Evolutionary conservation across 1,140 invertebrate species (phyloP), one percentile per base, ranked within the genome.

Genomic region (Marisa cornuarietis): DNA sequence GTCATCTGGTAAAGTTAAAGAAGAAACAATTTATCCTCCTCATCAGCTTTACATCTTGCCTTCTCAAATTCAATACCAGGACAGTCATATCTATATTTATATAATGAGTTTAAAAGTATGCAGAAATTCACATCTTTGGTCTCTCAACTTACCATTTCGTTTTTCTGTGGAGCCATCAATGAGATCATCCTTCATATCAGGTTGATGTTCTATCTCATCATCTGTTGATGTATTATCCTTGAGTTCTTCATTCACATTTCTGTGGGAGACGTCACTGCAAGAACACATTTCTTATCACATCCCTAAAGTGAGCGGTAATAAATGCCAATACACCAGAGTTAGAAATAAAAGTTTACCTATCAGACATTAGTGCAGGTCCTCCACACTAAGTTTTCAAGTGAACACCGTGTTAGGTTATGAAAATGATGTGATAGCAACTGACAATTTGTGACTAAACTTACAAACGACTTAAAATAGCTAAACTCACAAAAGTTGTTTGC

Each of bases 401-500:
- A 58, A 58, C 8, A 58, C 54, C 9, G 16, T 8, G 0, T 58
- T 58, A 8, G 1, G 54, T 18, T 58, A 58, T 58, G 8, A 58
- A 11, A 3, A 58, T 11, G 8, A 18, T 18, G 11, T 9, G 54
- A 18, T 1, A 9, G 54, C 54, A 58, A 58, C 11, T 58, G 54
- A 58, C 54, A 58, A 58, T 42, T 6, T 42, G 31, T 42, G 31
- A 42, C 4, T 63, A 18, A 63, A 63, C 18, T 20, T 4, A 63
- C 62, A 20, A 22, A 68, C 13, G 26, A n/a, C 22, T 22, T 13
- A 68, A 68, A 63, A 71, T 24, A 72, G 22, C 68, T 51, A 42
- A 58, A 86, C 93, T 92, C 92, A 94, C 94, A 95, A 85, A 85
- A 94, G 92, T 83, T 95, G 95, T 88, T 95, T 95, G 79, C 95